A percentile compares a stretch with the other conserved stretches of the same genome.
These are phyloP conservation scores for Timandra comae DNA, from an alignment of 2,888 invertebrate genomes.

Conservation along the genomic window DNA sequence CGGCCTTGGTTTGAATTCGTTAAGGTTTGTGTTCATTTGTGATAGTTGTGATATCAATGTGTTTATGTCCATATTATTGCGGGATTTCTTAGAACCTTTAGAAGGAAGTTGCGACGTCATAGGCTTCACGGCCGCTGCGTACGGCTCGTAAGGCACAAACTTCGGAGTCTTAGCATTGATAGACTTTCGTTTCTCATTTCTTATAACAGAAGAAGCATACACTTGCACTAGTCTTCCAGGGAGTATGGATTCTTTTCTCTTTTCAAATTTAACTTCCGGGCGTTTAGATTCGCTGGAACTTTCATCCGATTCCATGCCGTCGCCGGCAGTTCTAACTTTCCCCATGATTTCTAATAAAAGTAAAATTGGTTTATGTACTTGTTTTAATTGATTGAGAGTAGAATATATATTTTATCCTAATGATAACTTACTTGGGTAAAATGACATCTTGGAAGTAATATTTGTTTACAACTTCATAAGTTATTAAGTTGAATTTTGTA, in stretches of 20 bases:
- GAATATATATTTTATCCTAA: no score
- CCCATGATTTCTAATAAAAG: slow-evolving; percentile 58
- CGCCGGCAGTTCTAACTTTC: slow-evolving; percentile 81
- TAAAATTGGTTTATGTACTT: no score
- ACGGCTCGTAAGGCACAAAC: slow-evolving; percentile 93
- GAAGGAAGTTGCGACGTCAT: slow-evolving; percentile 77
- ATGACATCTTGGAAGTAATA: no score
- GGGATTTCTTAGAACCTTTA: slow-evolving; percentile 57
- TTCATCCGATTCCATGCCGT: slow-evolving; percentile 83
- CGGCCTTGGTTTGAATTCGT: slow-evolving; percentile 74
- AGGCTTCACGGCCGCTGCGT: slow-evolving; percentile 89
- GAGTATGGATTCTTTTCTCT: slow-evolving; percentile 36
- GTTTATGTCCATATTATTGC: slow-evolving; percentile 80
- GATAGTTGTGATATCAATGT: slow-evolving; percentile 84
- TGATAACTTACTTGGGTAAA: no score
- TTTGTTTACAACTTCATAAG: no score
- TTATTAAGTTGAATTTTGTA: no score
- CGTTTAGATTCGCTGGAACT: slow-evolving; percentile 23
- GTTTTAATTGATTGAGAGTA: no score
- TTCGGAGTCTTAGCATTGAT: slow-evolving; percentile 82
- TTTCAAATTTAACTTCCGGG: slow-evolving; percentile 35
- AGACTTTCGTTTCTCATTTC: slow-evolving; percentile 72
- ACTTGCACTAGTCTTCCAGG: slow-evolving; percentile 55
- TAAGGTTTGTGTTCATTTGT: slow-evolving; percentile 79
- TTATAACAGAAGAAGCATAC: slow-evolving; percentile 79